These are phyloP conservation scores for Montipora efflorescens DNA, from an alignment of 64 coral and sea anemone species.

Conservation along the genomic window DNA sequence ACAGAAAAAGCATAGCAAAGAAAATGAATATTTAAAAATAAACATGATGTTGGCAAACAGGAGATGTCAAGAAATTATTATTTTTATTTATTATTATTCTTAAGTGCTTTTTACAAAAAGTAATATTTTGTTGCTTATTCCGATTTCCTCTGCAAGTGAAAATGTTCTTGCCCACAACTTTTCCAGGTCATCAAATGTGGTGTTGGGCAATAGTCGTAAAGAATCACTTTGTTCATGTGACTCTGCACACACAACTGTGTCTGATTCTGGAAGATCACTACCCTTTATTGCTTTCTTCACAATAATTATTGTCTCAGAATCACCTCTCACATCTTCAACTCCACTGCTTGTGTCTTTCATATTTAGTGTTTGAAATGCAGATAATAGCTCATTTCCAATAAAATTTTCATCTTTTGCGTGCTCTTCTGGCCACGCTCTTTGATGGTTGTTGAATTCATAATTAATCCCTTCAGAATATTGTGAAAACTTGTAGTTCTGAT, in stretches of 20 bases:
- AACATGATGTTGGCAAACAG: no score
- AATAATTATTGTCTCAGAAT: neutral
- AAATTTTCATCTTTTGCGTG: neutral
- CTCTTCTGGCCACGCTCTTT: neutral
- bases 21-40: no score
- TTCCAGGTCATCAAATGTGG: neutral
- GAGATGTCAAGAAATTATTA: neutral
- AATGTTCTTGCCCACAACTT: slow-evolving; percentile 28
- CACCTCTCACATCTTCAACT: neutral
- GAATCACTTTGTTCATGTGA: neutral
- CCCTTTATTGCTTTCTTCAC: neutral
- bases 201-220: neutral
- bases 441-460: neutral
- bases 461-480: neutral
- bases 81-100: neutral
- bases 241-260: neutral
- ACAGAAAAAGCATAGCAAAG: no score
- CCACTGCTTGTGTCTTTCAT: neutral
- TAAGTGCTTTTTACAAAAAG: slow-evolving; percentile 2
- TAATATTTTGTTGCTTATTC: neutral
- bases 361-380: slow-evolving; percentile 31
- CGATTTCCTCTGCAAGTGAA: slow-evolving; percentile 12
- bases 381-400: neutral
- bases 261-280: neutral
- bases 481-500: neutral